A percentile compares a stretch with the other conserved stretches of the same genome.
Evolutionary conservation across 2,113 vertebrate species (phyloP).

Genomic region (Chaenocephalus aceratus): DNA sequence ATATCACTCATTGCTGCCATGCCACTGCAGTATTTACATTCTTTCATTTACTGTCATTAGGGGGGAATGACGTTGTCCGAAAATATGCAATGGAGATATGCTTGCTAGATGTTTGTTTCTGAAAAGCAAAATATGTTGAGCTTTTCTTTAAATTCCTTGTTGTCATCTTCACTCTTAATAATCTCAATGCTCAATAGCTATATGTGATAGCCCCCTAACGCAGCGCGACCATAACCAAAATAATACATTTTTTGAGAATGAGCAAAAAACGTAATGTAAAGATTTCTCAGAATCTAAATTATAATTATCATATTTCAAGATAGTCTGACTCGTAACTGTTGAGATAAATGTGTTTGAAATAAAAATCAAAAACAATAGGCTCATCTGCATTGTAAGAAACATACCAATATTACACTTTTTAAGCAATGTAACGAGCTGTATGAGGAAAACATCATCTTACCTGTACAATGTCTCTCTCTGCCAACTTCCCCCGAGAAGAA

Average conservation of each 20-base stretch:
- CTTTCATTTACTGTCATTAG: no score
- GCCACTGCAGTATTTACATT: no score
- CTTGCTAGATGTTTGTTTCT: not conserved
- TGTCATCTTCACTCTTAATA: not conserved
- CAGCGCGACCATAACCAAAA: no score
- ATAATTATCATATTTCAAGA: not conserved
- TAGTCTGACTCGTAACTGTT: not conserved
- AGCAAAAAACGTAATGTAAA: not conserved
- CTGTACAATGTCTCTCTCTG: conserved; percentile 96
- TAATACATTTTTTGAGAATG: not conserved
- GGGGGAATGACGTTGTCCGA: not conserved
- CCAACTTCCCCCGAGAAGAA: conserved; percentile 93
- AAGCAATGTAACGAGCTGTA: not conserved
- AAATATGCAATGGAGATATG: not conserved
- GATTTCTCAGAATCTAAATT: not conserved
- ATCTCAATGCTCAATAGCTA: not conserved
- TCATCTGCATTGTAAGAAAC: not conserved
- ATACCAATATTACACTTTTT: not conserved
- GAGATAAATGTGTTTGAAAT: no score
- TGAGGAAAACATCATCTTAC: conserved; percentile 73
- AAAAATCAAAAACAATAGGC: no score
- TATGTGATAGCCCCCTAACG: no score
- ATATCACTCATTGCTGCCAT: no score
- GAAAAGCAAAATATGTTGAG: not conserved
- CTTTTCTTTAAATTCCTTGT: not conserved